Base-by-base conservation (phyloP, 2,113 vertebrate species). In the Gopherus flavomarginatus region DNA sequence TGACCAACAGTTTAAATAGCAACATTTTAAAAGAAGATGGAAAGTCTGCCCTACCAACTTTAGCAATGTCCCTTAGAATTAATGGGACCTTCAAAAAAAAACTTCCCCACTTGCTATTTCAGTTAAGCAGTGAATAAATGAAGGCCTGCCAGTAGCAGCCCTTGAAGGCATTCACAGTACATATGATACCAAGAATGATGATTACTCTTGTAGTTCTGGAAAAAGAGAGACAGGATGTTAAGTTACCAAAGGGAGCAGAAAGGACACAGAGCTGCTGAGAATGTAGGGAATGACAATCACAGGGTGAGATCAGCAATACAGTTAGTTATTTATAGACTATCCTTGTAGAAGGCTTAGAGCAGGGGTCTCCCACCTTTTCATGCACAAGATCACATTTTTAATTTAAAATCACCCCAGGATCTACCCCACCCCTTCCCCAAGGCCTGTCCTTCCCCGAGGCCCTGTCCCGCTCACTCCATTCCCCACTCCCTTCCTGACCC, bases 1-100 rank as follows among this genome's bases (percentile, higher is more conserved):
- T 0, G 1, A 31, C 8, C 81, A 21, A 24, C 65, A 2, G 27
- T 35, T 7, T 38, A 1, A 0, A 42, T 0, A 81, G 6, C 9
- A 27, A 24, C 75, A 44, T 47, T 77, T 44, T 44, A 44, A 77
- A 47, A 47, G 5, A 21, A 7, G 38, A 44, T 27, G 24, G 11
- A 77, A 44, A 47, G 22, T 42, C 75, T 14, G 12, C 38, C 22
- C 72, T 47, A 47, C 22, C 42, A 14, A 42, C 24, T 6, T 24
- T 26, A 27, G 19, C 35, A 19, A 44, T 27, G 72, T 42, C 22
- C 69, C 29, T 69, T 47, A 44, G 56, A 91, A 56, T 17, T 6
- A 19, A 29, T 16, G 35, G 35, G 38, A 2, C 50, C 81, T 59
- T 65, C 0, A 0, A 31, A 84, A 93, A 4, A 7, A 19, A 47